These are phyloP conservation scores for Clarias platycephalus DNA, from an alignment of 2,797 vertebrate species.

Conservation along the genomic window DNA sequence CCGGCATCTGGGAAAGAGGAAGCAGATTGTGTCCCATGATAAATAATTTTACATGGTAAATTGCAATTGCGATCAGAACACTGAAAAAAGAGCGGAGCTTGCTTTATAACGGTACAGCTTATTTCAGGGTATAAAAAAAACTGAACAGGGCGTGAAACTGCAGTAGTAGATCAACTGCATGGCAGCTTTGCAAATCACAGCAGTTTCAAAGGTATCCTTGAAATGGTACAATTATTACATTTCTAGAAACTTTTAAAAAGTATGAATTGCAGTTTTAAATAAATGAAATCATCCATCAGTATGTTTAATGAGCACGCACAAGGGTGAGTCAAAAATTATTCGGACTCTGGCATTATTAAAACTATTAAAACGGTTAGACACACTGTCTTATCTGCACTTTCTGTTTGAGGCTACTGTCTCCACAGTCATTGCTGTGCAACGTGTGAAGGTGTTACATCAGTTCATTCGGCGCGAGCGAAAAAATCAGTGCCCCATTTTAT, in stretches of 20 bases:
- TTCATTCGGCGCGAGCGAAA: too few species aligned
- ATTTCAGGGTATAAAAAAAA: background rate
- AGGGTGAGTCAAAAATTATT: too few species aligned
- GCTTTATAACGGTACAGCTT: background rate
- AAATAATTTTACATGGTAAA: background rate
- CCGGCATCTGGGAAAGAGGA: conserved; percentile 53
- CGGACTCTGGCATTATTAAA: too few species aligned
- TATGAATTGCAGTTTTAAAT: background rate
- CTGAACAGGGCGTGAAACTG: background rate
- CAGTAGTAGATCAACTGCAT: background rate
- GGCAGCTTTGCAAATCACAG: background rate
- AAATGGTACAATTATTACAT: background rate
- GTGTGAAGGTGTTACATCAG: too few species aligned
- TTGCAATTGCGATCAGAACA: background rate
- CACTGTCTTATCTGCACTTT: too few species aligned
- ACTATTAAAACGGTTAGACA: too few species aligned
- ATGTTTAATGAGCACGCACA: background rate
- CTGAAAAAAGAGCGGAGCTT: background rate
- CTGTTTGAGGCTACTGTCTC: too few species aligned
- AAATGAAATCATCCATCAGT: background rate
- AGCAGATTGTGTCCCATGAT: conserved; percentile 44
- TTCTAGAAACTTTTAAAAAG: background rate
- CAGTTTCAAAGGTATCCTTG: background rate
- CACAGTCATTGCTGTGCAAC: too few species aligned
- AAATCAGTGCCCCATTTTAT: too few species aligned